Conservation (phyloP, 1,140 invertebrate genomes). For the Halesus radiatus region DNA sequence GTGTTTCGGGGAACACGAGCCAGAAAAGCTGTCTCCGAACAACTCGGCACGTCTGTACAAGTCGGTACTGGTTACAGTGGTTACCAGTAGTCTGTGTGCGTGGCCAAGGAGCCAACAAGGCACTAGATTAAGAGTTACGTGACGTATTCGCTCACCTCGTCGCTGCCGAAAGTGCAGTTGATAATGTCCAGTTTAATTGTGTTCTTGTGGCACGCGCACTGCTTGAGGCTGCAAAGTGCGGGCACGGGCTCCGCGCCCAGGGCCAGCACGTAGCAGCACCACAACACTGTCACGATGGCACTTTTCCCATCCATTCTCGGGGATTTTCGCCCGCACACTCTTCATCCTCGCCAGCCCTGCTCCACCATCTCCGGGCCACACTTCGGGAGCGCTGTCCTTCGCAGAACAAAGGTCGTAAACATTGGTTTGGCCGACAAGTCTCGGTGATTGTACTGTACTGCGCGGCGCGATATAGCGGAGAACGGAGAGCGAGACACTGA, state of each 20-base stretch:
- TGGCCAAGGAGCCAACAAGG: too few species aligned
- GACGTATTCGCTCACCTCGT: not conserved
- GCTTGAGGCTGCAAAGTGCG: too few species aligned
- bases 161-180: conserved; percentile 32
- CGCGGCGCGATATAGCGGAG: not conserved
- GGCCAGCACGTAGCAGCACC: conserved; percentile 6
- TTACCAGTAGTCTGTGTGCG: too few species aligned
- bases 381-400: not conserved
- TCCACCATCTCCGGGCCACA: too few species aligned
- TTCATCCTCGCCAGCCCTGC: too few species aligned
- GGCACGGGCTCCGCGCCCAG: not conserved
- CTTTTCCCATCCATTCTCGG: conserved; percentile 11
- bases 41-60: too few species aligned
- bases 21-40: too few species aligned
- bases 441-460: not conserved
- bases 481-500: not conserved
- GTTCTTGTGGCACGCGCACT: too few species aligned
- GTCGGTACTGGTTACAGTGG: too few species aligned
- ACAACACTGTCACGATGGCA: not conserved
- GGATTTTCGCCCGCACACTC: not conserved
- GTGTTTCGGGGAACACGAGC: too few species aligned
- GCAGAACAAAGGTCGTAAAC: conserved; percentile 11
- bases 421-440: not conserved
- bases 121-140: too few species aligned
- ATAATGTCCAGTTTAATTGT: too few species aligned